Base-by-base conservation (phyloP, 2,888 invertebrate species). In the Lithophane ornitopus region DNA sequence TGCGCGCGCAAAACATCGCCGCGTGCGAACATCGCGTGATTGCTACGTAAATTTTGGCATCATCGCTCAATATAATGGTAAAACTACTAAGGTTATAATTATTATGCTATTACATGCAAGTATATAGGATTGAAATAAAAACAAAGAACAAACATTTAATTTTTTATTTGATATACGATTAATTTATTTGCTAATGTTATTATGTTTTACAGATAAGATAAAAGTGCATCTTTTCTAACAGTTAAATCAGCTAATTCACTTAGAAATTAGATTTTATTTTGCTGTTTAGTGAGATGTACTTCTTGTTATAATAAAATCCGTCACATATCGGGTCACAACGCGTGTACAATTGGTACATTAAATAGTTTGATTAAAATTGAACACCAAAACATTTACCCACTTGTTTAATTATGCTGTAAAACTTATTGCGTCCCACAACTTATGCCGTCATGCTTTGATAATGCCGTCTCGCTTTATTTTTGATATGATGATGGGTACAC, bases 111-210 rank as follows among this genome's bases (percentile, higher is more conserved):
- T 12, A 16, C 54, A 49, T 44, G 49, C 41, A 16, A 34, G 22
- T 58, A 54, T 39, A 22, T 34, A 26, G 63, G 65, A 58, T 19
- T 28, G 46, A 69, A 80, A 80, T 46, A 76, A 72, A 76, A 76
- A 83, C 66, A 70, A 66, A 49, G 0, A 65, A 58, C 16, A 34
- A 41, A 34, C 65, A 67, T 61, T 66, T 56, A 0, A 12, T 69
- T 71, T 74, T 85, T 78, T 85, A 81, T 79, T 84, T 78, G 28
- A 70, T 73, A 67, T 39, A 81, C 71, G 73, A 76, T 74, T 44
- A 86, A 84, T 81, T 86, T 86, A 82, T 61, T 59, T 19, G 1
- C 74, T 77, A 81, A 74, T 46, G 59, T 61, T 74, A 70, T 62
- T 70, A 81, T 80, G 62, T 63, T 76, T 68, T 67, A 77, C 65